Percentiles rank a stretch among this genome's conserved stretches.
Conservation (phyloP, 1,140 invertebrate genomes). For the Pemphigus obesinymphae region DNA sequence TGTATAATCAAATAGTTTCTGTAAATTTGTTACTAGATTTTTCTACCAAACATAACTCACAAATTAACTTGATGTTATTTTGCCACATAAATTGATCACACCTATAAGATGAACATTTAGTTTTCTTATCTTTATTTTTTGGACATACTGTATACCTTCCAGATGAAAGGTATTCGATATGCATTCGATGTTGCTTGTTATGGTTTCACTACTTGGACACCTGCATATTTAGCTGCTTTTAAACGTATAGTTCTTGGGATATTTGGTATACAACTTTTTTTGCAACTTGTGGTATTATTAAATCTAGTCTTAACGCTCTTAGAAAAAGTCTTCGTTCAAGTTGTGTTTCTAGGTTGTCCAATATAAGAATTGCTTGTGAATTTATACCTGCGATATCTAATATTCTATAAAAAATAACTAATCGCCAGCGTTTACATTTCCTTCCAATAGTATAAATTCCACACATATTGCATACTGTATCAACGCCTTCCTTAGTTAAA, state of each 20-base stretch:
- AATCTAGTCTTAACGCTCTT: background rate
- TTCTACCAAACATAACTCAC: background rate
- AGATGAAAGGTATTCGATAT: background rate
- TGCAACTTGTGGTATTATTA: background rate
- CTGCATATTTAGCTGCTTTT: background rate
- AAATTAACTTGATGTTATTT: background rate
- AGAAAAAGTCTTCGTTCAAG: conserved; percentile 6
- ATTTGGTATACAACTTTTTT: background rate
- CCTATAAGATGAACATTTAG: background rate
- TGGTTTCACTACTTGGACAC: background rate
- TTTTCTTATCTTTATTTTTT: background rate
- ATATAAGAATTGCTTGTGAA: conserved; percentile 22
- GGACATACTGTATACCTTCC: background rate
- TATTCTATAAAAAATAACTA: conserved; percentile 47
- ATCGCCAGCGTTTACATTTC: conserved; percentile 47
- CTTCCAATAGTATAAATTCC: conserved; percentile 44
- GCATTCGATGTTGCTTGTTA: background rate
- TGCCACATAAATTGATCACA: background rate
- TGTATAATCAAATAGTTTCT: background rate
- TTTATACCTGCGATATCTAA: conserved; percentile 50
- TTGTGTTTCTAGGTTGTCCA: background rate
- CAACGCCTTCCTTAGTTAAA: conserved; percentile 51
- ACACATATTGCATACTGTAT: conserved; percentile 49
- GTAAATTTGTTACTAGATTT: background rate
- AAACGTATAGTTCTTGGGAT: background rate